These are phyloP conservation scores for Drosophila albomicans DNA, from an alignment of 1,140 invertebrate species.

Conservation along the genomic window DNA sequence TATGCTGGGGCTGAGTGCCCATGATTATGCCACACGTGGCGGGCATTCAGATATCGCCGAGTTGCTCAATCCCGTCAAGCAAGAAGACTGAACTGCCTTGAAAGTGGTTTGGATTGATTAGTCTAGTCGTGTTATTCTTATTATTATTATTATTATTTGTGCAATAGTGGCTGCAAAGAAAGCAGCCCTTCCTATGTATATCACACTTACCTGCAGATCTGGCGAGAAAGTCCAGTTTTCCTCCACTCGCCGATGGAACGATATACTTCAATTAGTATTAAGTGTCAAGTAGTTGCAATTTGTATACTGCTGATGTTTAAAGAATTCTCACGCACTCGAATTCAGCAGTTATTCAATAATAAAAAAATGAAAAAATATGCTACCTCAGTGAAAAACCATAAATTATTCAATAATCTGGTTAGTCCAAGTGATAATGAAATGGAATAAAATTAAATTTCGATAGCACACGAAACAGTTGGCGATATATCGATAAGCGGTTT, in stretches of 20 bases:
- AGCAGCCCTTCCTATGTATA: too few relatives aligned
- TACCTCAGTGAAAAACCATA: not conserved
- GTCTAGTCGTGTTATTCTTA: not conserved
- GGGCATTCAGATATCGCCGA: constrained; percentile 69
- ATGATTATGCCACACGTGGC: constrained; percentile 85
- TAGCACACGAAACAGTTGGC: not conserved
- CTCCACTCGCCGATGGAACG: not conserved
- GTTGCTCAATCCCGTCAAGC: constrained; percentile 15
- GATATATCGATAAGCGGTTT: not conserved
- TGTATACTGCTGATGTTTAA: not conserved
- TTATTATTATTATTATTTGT: not conserved
- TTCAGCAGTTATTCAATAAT: constrained; percentile 6
- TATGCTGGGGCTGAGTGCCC: constrained; percentile 85
- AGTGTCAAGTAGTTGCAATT: not conserved
- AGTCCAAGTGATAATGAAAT: not conserved
- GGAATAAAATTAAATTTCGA: not conserved
- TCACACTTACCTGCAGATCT: not conserved
- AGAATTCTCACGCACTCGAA: constrained; percentile 1
- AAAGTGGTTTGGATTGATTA: not conserved
- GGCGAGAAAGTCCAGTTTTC: not conserved
- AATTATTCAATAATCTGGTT: not conserved
- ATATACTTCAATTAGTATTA: not conserved
- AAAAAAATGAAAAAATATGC: not conserved
- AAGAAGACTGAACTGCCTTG: constrained; percentile 2
- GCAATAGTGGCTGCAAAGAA: not conserved